Evolutionary conservation across 2,888 invertebrate genomes (phyloP).

Genomic region (Drosophila histrio): DNA sequence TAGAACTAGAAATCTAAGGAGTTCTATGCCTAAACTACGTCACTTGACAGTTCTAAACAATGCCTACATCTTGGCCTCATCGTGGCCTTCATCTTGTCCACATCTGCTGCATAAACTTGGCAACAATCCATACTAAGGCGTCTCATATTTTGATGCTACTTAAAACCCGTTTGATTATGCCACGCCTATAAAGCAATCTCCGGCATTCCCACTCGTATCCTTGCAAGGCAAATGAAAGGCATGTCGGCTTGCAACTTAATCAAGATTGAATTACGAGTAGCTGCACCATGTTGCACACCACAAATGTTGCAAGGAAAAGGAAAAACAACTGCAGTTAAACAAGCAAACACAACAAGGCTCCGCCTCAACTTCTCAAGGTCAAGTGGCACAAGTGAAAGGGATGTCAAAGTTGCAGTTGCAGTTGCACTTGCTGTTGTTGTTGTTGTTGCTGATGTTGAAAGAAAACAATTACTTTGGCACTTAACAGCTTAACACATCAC

Average conservation of each 20-base stretch:
- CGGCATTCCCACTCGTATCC: neutral
- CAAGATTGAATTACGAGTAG: constrained; percentile 16
- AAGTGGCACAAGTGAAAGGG: constrained; percentile 73
- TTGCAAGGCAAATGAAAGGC: neutral
- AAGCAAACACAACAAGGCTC: constrained; percentile 17
- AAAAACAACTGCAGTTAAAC: constrained; percentile 9
- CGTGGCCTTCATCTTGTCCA: no score
- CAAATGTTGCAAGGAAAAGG: neutral
- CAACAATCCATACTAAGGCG: neutral
- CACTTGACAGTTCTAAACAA: neutral
- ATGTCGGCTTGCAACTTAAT: constrained; percentile 20
- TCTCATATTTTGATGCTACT: neutral
- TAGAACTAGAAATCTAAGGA: no score
- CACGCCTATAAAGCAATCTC: neutral
- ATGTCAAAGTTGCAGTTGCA: constrained; percentile 43
- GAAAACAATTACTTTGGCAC: constrained; percentile 83
- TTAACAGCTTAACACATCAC: constrained; percentile 83
- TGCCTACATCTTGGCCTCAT: neutral
- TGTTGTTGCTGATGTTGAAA: constrained; percentile 72
- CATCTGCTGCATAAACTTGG: no score
- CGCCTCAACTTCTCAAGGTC: constrained; percentile 57
- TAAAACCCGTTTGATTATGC: neutral
- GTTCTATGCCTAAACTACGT: no score
- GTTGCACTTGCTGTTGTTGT: constrained; percentile 26
- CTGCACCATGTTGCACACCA: constrained; percentile 7